phyloP scores from a whole-genome alignment of 2,113 vertebrate genomes.

The Sceloporus undulatus region DNA sequence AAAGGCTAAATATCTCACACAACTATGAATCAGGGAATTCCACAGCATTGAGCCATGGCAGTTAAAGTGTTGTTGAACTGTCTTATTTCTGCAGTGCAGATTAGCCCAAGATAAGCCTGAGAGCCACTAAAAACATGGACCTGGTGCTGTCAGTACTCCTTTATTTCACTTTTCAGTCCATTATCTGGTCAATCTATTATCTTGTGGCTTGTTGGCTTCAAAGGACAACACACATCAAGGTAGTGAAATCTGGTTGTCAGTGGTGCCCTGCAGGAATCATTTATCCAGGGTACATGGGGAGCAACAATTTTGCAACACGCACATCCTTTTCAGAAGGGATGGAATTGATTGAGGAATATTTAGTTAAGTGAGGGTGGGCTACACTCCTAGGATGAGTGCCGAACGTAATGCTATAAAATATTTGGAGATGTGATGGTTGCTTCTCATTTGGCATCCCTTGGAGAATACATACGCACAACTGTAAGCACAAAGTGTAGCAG shows the following conservation, averaged over 20 bases:
- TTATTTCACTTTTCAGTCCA: not conserved
- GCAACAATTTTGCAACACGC: not conserved
- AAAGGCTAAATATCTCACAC: no score
- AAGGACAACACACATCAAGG: not conserved
- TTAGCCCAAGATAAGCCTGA: not conserved
- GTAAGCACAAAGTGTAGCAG: not conserved
- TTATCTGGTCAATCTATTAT: slow-evolving; percentile 28
- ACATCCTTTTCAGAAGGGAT: not conserved
- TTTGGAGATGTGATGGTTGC: no score
- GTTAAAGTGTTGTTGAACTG: no score
- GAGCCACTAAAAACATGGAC: not conserved
- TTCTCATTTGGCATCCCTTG: not conserved
- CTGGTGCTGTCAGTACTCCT: not conserved
- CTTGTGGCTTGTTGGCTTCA: not conserved
- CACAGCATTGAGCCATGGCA: no score
- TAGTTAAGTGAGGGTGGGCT: not conserved
- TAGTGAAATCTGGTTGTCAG: not conserved
- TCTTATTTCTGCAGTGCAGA: no score
- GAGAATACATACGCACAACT: no score
- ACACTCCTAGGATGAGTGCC: not conserved
- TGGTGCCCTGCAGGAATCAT: not conserved
- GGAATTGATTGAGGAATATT: not conserved
- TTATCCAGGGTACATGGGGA: not conserved
- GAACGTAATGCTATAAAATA: not conserved
- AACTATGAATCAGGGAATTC: no score